Evolutionary conservation across 1,140 invertebrate species (phyloP), one percentile per base, ranked within the genome.

Genomic region (Phthorimaea operculella): DNA sequence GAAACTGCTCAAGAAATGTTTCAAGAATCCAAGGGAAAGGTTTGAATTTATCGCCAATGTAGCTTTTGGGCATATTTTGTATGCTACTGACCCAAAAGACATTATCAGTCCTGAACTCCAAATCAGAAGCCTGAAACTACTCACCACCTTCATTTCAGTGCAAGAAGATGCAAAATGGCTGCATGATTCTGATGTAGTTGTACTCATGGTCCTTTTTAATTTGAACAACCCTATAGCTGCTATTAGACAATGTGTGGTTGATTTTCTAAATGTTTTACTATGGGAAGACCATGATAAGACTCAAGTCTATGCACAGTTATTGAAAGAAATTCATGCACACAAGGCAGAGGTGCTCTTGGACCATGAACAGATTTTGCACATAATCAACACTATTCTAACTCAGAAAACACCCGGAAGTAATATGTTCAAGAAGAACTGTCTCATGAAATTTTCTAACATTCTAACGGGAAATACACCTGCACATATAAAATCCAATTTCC

Each of bases 341-440:
- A 76, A 68, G 28, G 70, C 86, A 15, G 91, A 93, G 67, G 79
- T 93, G 42, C 50, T 83, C 33, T 66, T 91, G 45, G 92, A 93
- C 63, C 71, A 85, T 56, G 88, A 92, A 52, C 91, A 90, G 56
- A 55, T 90, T 4, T 74, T 83, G 0, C 64, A 89, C 39, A 72
- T 85, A n/a, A 54, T 83, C 12, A 74, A 76, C 42, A 85, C 74
- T 1, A 68, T 82, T 56, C 44, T 82, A 7, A 74, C 69, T 0
- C 55, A 71, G 42, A 64, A 74, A 48, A 53, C 67, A 34, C 28
- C 59, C 17, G 69, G 57, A 14, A 75, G 70, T 18, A 83, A 80
- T 58, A 45, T 76, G 18, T 82, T 82, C 44, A 70, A 64, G 51
- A 79, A 76, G 51, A 82, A 83, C 51, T 83, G 77, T 28, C 52